Conservation (phyloP, 2,888 invertebrate genomes). For the Sylvicola fuscatus region DNA sequence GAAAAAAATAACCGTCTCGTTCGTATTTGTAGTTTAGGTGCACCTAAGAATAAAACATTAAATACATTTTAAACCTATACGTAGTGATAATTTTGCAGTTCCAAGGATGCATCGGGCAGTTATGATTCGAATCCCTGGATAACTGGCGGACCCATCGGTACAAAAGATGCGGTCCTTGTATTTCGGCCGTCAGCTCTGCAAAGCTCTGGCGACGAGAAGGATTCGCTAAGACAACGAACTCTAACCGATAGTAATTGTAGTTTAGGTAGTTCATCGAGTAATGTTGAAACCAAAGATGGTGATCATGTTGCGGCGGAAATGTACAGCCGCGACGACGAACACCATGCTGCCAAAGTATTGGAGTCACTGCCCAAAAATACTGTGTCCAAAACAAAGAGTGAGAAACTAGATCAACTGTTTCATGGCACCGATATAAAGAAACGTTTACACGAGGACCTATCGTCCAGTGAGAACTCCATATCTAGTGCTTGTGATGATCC, state of each 20-base stretch:
- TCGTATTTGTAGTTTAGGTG: no score
- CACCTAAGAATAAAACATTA: no score
- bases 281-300: constrained; percentile 1
- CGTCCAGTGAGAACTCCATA: constrained; percentile 21
- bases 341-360: neutral
- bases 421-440: constrained; percentile 9
- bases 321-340: neutral
- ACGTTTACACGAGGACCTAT: constrained; percentile 13
- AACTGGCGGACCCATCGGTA: constrained; percentile 36
- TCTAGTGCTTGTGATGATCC: constrained; percentile 19
- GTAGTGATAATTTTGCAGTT: no score
- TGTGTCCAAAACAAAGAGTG: neutral
- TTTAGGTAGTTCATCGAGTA: neutral
- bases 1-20: no score
- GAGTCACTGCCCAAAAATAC: neutral
- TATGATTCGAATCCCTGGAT: constrained; percentile 25
- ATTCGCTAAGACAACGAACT: constrained; percentile 17
- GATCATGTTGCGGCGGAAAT: neutral
- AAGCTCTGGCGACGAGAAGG: constrained; percentile 9
- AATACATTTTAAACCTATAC: no score
- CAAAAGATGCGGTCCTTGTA: constrained; percentile 40
- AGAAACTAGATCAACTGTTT: constrained; percentile 1
- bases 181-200: constrained; percentile 42
- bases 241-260: no score
- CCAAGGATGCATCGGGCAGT: constrained; percentile 7